Percentiles rank a stretch among this genome's conserved stretches.
Conservation (phyloP, 2,888 invertebrate genomes). For the Aspidiotus destructor region DNA sequence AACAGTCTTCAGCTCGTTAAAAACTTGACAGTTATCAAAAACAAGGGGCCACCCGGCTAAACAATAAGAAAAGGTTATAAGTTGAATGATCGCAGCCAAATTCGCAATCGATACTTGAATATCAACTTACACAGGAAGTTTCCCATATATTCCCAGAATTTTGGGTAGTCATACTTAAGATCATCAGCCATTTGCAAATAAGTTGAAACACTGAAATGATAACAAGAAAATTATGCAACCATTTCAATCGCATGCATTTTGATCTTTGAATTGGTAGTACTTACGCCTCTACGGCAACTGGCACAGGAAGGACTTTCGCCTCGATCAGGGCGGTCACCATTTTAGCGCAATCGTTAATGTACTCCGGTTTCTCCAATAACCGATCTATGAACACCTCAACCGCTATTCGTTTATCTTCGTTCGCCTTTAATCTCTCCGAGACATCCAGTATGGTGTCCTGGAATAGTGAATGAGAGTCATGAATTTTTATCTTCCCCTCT, state of each 20-base stretch:
- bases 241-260: too few relatives aligned
- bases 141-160: conserved; percentile 14
- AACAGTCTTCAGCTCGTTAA: conserved; percentile 22
- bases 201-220: neutral
- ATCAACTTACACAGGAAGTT: conserved; percentile 12
- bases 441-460: conserved; percentile 20
- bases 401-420: conserved; percentile 3
- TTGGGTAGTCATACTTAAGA: conserved; percentile 22
- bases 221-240: neutral
- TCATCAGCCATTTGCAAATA: conserved; percentile 14
- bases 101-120: neutral
- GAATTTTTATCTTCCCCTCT: neutral
- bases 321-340: conserved; percentile 14
- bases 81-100: neutral
- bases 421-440: conserved; percentile 21
- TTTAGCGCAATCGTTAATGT: conserved; percentile 12
- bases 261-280: neutral
- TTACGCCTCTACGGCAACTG: conserved; percentile 18
- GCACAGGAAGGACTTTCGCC: conserved; percentile 1
- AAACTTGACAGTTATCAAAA: neutral
- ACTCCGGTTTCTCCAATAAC: conserved; percentile 18
- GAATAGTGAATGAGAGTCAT: neutral
- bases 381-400: conserved; percentile 6
- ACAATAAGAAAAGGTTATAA: neutral
- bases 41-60: too few relatives aligned